phyloP scores from a whole-genome alignment of 2,113 vertebrate species.

The Lutjanus erythropterus region DNA sequence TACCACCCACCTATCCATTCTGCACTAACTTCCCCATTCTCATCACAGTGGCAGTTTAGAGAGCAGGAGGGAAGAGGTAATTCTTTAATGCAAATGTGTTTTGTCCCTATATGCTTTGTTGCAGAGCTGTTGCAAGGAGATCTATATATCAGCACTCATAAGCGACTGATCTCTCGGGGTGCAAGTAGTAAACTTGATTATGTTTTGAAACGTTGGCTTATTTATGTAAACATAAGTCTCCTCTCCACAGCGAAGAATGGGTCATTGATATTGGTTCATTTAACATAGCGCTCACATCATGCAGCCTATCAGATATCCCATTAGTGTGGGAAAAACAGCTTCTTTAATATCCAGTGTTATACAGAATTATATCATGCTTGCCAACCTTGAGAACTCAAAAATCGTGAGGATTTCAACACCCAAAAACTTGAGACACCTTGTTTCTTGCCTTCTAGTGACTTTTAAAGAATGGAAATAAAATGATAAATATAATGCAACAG shows the following conservation, averaged over 20 bases:
- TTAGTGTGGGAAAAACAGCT: constrained; percentile 48
- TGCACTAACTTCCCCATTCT: constrained; percentile 63
- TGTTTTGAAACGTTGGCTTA: constrained; percentile 48
- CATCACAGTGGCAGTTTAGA: constrained; percentile 52
- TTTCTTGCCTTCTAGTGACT: too few relatives aligned
- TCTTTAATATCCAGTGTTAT: constrained; percentile 32
- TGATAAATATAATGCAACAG: too few relatives aligned
- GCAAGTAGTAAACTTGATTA: constrained; percentile 21
- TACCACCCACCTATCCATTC: constrained; percentile 79
- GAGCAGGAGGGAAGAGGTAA: constrained; percentile 43
- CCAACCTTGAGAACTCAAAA: too few relatives aligned
- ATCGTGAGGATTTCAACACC: too few relatives aligned
- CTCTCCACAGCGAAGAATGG: constrained; percentile 29
- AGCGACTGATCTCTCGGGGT: constrained; percentile 26
- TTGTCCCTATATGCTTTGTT: constrained; percentile 37
- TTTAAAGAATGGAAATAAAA: too few relatives aligned
- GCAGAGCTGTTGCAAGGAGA: not conserved
- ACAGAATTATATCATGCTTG: constrained; percentile 31
- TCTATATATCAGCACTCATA: constrained; percentile 38
- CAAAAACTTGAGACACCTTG: too few relatives aligned
- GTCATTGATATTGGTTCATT: constrained; percentile 63
- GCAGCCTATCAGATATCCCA: constrained; percentile 38
- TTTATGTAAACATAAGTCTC: constrained; percentile 61
- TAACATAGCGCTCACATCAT: constrained; percentile 50
- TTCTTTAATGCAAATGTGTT: constrained; percentile 66